Evolutionary conservation across 1,140 invertebrate species (phyloP).

Genomic region (Musca vetustissima): DNA sequence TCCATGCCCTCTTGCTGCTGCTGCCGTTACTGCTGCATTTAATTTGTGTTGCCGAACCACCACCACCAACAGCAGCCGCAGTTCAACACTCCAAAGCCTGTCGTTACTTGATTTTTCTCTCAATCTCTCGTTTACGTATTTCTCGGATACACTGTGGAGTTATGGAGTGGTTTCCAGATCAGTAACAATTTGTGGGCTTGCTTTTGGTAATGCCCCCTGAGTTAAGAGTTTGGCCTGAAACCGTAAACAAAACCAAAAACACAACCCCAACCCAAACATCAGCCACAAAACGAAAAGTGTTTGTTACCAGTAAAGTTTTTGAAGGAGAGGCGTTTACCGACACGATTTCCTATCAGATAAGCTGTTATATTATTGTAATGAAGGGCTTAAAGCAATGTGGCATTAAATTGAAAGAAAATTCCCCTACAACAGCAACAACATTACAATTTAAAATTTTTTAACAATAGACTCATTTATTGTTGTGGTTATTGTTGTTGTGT

Average conservation of each 20-base stretch:
- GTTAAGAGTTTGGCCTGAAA: not conserved
- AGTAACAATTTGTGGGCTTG: constrained; percentile 20
- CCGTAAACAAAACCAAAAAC: no score
- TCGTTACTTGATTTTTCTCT: not conserved
- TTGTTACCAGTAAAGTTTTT: constrained; percentile 13
- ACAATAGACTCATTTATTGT: no score
- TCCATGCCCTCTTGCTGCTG: constrained; percentile 12
- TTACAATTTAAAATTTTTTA: no score
- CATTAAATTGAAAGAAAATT: not conserved
- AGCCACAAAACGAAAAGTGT: not conserved
- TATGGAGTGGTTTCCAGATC: constrained; percentile 8
- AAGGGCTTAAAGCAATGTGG: constrained; percentile 12
- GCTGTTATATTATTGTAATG: constrained; percentile 29
- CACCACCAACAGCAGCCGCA: not conserved
- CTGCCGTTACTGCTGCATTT: not conserved
- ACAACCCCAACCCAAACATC: no score
- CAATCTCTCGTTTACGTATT: not conserved
- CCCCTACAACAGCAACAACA: not conserved
- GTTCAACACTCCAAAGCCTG: not conserved
- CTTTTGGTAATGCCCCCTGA: constrained; percentile 19
- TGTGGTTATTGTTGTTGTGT: no score
- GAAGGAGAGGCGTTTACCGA: constrained; percentile 22
- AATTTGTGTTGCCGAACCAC: not conserved
- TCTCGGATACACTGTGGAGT: no score
- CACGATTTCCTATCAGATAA: constrained; percentile 30